These are phyloP conservation scores for Choristoneura fumiferana DNA, from an alignment of 1,140 invertebrate species.

Conservation along the genomic window DNA sequence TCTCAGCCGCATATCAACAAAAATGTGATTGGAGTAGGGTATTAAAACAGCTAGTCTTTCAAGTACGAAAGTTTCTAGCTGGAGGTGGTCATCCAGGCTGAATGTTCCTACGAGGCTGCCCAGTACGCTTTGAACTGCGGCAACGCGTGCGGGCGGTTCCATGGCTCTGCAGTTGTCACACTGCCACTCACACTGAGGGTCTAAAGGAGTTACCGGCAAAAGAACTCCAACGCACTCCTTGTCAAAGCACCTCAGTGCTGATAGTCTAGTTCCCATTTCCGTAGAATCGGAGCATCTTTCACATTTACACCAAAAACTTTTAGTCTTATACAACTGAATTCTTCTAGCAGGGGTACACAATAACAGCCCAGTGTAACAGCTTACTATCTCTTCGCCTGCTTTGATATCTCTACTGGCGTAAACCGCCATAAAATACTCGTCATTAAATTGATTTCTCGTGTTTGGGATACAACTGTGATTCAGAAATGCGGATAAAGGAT, in stretches of 20 bases:
- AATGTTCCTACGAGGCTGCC: conserved; percentile 67
- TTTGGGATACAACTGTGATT: conserved; percentile 89
- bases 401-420: conserved; percentile 81
- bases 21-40: conserved; percentile 72
- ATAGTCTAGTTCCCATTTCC: conserved; percentile 74
- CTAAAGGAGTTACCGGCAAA: conserved; percentile 59
- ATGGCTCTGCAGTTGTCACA: conserved; percentile 67
- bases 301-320: conserved; percentile 87
- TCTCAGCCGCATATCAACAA: conserved; percentile 64
- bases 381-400: conserved; percentile 83
- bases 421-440: conserved; percentile 80
- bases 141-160: conserved; percentile 48
- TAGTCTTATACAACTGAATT: conserved; percentile 82
- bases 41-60: conserved; percentile 63
- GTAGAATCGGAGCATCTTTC: conserved; percentile 83
- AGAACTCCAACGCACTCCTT: conserved; percentile 66
- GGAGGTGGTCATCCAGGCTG: conserved; percentile 52
- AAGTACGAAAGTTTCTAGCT: conserved; percentile 61
- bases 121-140: conserved; percentile 59
- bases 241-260: conserved; percentile 72
- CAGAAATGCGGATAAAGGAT: conserved; percentile 84
- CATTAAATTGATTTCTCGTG: conserved; percentile 82
- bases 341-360: conserved; percentile 85
- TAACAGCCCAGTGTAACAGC: conserved; percentile 84
- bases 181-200: conserved; percentile 57